These are phyloP conservation scores for Pygoscelis antarcticus DNA, from an alignment of 2,113 vertebrate genomes.

Conservation along the genomic window DNA sequence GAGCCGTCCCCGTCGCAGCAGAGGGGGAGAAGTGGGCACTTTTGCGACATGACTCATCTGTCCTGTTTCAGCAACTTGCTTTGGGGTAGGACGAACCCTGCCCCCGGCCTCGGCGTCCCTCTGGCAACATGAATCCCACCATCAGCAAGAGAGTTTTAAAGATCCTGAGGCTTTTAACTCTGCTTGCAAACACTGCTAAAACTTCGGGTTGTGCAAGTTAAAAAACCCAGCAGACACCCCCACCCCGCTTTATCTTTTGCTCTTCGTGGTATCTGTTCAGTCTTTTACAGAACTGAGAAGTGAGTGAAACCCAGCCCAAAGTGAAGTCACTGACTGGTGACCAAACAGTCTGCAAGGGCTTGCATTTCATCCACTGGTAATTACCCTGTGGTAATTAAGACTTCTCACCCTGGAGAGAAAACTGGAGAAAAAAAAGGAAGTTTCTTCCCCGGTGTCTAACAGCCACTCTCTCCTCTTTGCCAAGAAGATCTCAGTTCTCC, in stretches of 20 bases:
- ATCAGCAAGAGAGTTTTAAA: not conserved
- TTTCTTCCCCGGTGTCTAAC: not conserved
- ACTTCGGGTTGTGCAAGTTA: not conserved
- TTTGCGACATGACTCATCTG: accelerated
- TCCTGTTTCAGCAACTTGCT: not conserved
- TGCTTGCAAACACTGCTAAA: not conserved
- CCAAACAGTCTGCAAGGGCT: not conserved
- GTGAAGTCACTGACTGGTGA: conserved; percentile 31
- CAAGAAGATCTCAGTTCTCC: not conserved
- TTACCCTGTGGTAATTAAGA: not conserved
- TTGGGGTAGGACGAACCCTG: not conserved
- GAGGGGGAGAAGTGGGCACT: not conserved
- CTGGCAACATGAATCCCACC: accelerated
- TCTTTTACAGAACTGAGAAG: not conserved
- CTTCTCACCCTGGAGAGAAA: not conserved
- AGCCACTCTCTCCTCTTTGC: not conserved
- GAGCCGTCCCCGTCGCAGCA: not conserved
- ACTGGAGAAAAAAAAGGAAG: not conserved
- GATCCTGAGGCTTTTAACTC: not conserved
- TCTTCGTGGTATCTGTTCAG: not conserved
- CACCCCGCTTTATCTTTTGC: not conserved
- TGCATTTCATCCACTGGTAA: conserved; percentile 36
- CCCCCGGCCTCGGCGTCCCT: accelerated
- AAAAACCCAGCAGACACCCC: not conserved
- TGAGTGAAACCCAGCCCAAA: not conserved